Conservation (phyloP, 1,140 invertebrate genomes). For the Drosophila sp. region DNA sequence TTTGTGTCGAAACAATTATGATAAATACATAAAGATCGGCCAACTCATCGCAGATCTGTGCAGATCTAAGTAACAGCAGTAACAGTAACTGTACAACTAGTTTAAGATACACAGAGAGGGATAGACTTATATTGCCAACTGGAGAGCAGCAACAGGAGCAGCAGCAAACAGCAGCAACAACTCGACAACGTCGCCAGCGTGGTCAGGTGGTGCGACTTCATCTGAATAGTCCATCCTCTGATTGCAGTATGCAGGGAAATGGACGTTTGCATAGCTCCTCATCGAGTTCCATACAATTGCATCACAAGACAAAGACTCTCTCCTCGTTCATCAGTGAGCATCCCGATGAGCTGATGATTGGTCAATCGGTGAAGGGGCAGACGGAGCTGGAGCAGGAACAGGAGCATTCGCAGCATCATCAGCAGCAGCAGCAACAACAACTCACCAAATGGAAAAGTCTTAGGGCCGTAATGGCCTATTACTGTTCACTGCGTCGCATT, state of each 20-base stretch:
- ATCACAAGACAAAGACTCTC: constrained; percentile 46
- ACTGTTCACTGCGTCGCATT: constrained; percentile 93
- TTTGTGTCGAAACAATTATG: not conserved
- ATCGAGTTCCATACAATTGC: constrained; percentile 44
- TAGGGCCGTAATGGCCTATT: constrained; percentile 92
- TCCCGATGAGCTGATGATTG: constrained; percentile 58
- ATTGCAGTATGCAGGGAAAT: constrained; percentile 77
- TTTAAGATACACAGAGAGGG: constrained; percentile 78
- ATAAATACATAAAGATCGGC: constrained; percentile 53
- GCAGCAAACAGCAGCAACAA: constrained; percentile 21
- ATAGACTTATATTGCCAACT: constrained; percentile 74
- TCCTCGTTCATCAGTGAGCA: constrained; percentile 73
- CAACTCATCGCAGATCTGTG: constrained; percentile 71
- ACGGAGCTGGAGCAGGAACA: not conserved
- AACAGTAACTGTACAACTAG: constrained; percentile 53
- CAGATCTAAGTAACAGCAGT: constrained; percentile 54
- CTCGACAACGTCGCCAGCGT: constrained; percentile 40
- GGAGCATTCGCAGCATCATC: constrained; percentile 4
- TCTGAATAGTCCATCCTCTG: constrained; percentile 73
- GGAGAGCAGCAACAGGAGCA: constrained; percentile 37
- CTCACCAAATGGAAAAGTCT: constrained; percentile 93
- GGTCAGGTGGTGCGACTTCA: constrained; percentile 68
- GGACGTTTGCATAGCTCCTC: constrained; percentile 24
- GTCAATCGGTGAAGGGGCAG: constrained; percentile 6
- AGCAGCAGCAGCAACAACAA: constrained; percentile 55